Conservation (phyloP, 2,888 invertebrate genomes). For the Lasioglossum oenotherae region DNA sequence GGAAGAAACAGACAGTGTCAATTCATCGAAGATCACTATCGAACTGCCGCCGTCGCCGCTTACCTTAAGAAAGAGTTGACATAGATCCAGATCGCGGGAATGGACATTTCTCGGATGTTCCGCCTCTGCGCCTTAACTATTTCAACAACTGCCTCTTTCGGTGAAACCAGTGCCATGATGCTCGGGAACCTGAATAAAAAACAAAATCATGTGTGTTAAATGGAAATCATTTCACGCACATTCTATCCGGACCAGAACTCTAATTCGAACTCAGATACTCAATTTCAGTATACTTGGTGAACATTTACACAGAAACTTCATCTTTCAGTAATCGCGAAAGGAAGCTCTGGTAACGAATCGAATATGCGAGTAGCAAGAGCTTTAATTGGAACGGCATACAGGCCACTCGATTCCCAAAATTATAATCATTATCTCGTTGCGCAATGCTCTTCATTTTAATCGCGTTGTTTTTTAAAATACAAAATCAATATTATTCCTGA, state of each 20-base stretch:
- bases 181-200: slow-evolving; percentile 85
- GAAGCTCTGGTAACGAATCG: neutral
- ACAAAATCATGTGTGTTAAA: no score
- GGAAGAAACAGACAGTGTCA: slow-evolving; percentile 73
- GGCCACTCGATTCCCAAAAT: neutral
- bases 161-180: slow-evolving; percentile 87
- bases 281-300: no score
- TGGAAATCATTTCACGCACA: neutral
- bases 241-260: neutral
- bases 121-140: slow-evolving; percentile 90
- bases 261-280: neutral
- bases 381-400: neutral
- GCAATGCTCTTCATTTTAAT: neutral
- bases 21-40: slow-evolving; percentile 16
- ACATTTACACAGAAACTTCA: neutral
- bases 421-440: neutral
- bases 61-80: slow-evolving; percentile 85
- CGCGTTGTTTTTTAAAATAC: neutral
- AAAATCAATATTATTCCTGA: neutral
- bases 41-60: neutral
- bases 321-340: neutral
- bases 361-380: neutral
- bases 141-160: slow-evolving; percentile 87
- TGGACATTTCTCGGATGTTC: slow-evolving; percentile 87
- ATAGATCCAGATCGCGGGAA: slow-evolving; percentile 87